Evolutionary conservation across 2,888 invertebrate genomes (phyloP).

Genomic region (Acleris emargana): DNA sequence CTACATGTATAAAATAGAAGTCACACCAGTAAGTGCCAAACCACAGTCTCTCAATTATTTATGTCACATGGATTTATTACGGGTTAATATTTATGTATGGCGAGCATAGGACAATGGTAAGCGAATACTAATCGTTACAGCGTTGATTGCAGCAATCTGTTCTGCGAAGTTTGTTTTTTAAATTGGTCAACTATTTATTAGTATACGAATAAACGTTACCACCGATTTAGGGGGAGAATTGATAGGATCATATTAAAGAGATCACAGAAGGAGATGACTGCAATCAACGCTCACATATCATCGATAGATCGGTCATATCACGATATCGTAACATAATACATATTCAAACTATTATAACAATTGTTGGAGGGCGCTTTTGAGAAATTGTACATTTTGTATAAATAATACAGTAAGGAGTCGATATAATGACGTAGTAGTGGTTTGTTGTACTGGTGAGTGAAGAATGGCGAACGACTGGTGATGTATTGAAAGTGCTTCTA

Average conservation of each 20-base stretch:
- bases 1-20: constrained; percentile 46
- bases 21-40: constrained; percentile 73
- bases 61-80: constrained; percentile 42
- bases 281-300: constrained; percentile 51
- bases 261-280: constrained; percentile 52
- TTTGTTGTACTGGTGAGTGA: constrained; percentile 62
- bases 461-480: constrained; percentile 71
- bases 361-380: constrained; percentile 72
- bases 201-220: constrained; percentile 24
- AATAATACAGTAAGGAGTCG: constrained; percentile 79
- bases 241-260: constrained; percentile 37
- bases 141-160: constrained; percentile 57
- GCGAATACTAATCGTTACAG: constrained; percentile 45
- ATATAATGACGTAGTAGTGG: constrained; percentile 70
- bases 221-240: background rate
- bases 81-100: constrained; percentile 47
- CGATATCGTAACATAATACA: constrained; percentile 58
- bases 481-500: constrained; percentile 79
- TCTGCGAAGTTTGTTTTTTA: constrained; percentile 1
- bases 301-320: constrained; percentile 40
- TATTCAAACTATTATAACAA: constrained; percentile 53
- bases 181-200: constrained; percentile 6
- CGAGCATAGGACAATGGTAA: constrained; percentile 61
- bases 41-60: constrained; percentile 52
- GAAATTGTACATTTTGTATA: constrained; percentile 82